Percentiles rank a stretch among this genome's conserved stretches.
Conservation (phyloP, 2,888 invertebrate species). For the Hylaea fasciaria region DNA sequence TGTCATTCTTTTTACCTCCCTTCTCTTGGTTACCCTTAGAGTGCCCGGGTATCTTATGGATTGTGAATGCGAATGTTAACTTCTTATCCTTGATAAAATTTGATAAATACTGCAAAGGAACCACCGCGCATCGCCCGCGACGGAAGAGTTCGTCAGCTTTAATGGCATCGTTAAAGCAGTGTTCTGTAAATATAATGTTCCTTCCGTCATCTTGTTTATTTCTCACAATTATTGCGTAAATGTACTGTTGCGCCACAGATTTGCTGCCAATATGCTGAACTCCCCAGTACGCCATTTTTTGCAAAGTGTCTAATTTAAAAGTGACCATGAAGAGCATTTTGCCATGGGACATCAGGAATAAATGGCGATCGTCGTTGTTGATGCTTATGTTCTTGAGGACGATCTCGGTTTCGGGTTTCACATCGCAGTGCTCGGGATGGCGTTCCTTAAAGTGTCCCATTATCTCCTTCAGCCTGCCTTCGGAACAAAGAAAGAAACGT, state of each 20-base stretch:
- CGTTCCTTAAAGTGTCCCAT: slow-evolving; percentile 73
- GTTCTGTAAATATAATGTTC: slow-evolving; percentile 66
- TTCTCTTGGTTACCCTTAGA: slow-evolving; percentile 28
- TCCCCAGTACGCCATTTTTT: slow-evolving; percentile 72
- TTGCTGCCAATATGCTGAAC: slow-evolving; percentile 73
- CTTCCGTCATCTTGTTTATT: slow-evolving; percentile 66
- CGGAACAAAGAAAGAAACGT: no score
- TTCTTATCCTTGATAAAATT: slow-evolving; percentile 67
- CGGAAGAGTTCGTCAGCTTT: slow-evolving; percentile 71
- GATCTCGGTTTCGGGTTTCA: slow-evolving; percentile 61
- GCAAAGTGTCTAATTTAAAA: slow-evolving; percentile 69
- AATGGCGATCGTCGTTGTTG: slow-evolving; percentile 62
- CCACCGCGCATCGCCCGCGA: slow-evolving; percentile 65
- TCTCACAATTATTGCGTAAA: slow-evolving; percentile 70
- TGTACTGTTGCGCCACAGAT: slow-evolving; percentile 63
- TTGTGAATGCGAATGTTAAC: slow-evolving; percentile 64
- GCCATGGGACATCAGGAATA: slow-evolving; percentile 62
- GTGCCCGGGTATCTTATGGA: slow-evolving; percentile 55
- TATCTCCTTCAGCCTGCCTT: slow-evolving; percentile 68
- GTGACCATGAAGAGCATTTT: slow-evolving; percentile 71
- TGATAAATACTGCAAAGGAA: slow-evolving; percentile 62
- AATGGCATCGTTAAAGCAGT: slow-evolving; percentile 70
- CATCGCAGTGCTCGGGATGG: slow-evolving; percentile 61
- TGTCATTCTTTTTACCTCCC: slow-evolving; percentile 31
- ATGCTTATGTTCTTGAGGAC: slow-evolving; percentile 55